Conservation (phyloP, 2,888 invertebrate species). For the Heliconius hortense region DNA sequence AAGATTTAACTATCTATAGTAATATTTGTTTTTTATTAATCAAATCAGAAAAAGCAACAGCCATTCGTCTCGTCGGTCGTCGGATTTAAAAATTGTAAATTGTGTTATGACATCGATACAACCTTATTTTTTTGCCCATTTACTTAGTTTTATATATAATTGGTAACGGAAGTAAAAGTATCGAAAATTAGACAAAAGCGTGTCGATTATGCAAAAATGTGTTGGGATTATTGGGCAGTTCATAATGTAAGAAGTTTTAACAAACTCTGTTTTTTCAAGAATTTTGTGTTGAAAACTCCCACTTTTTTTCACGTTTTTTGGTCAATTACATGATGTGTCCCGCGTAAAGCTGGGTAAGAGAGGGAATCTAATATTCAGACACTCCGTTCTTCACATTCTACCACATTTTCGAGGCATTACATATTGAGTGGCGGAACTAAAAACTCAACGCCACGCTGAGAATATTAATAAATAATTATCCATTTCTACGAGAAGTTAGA, state of each 20-base stretch:
- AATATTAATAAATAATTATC: no score
- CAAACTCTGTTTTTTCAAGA: background rate
- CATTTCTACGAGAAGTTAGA: no score
- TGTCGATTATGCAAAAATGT: constrained; percentile 16
- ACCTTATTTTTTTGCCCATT: constrained; percentile 16
- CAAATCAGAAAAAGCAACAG: background rate
- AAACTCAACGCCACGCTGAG: no score
- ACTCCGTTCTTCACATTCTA: no score
- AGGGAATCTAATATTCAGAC: no score
- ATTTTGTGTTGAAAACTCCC: background rate
- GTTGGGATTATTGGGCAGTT: background rate
- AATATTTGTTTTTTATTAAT: background rate
- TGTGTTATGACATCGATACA: background rate
- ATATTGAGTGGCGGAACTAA: no score
- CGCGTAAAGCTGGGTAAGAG: no score
- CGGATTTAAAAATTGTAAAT: background rate
- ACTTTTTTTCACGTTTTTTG: no score
- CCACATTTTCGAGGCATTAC: no score
- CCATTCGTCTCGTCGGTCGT: background rate
- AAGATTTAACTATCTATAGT: background rate
- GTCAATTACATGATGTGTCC: no score
- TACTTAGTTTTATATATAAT: constrained; percentile 36
- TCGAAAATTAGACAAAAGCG: constrained; percentile 23
- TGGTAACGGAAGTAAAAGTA: constrained; percentile 37
- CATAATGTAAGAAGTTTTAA: background rate